phyloP scores from a whole-genome alignment of 2,113 vertebrate genomes.

The Leptodactylus fuscus region DNA sequence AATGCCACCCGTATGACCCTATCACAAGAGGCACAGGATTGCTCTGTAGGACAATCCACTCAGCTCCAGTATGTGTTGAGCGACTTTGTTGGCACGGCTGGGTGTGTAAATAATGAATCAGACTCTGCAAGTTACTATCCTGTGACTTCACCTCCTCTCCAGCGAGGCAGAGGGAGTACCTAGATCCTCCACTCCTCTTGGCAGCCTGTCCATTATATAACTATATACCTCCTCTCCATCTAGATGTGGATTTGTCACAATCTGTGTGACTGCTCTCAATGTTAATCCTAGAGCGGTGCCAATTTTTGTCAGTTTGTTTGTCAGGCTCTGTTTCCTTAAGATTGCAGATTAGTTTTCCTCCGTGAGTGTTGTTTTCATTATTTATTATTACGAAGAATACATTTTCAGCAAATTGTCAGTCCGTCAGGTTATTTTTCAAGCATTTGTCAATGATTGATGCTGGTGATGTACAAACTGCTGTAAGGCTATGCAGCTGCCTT shows the following conservation, averaged over 20 bases:
- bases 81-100: slow-evolving; percentile 13
- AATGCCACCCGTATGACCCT: background rate
- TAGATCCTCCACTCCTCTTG: background rate
- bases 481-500: too few relatives aligned
- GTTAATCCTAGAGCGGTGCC: background rate
- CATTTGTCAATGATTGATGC: too few relatives aligned
- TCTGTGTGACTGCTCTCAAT: background rate
- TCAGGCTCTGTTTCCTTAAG: background rate
- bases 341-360: background rate
- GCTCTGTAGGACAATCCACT: slow-evolving; percentile 18
- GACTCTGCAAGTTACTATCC: slow-evolving; percentile 36
- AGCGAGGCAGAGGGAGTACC: background rate
- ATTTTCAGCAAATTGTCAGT: background rate
- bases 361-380: background rate
- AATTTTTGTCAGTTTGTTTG: background rate
- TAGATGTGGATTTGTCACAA: background rate
- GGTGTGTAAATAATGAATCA: slow-evolving; percentile 40
- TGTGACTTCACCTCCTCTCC: slow-evolving; percentile 28
- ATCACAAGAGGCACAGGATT: background rate
- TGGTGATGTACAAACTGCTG: too few relatives aligned
- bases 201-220: background rate
- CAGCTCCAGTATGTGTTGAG: background rate
- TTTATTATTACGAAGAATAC: background rate
- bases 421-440: background rate
- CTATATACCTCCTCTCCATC: background rate